These are phyloP conservation scores for Phoebastria nigripes DNA, from an alignment of 2,797 vertebrate species.

Conservation along the genomic window DNA sequence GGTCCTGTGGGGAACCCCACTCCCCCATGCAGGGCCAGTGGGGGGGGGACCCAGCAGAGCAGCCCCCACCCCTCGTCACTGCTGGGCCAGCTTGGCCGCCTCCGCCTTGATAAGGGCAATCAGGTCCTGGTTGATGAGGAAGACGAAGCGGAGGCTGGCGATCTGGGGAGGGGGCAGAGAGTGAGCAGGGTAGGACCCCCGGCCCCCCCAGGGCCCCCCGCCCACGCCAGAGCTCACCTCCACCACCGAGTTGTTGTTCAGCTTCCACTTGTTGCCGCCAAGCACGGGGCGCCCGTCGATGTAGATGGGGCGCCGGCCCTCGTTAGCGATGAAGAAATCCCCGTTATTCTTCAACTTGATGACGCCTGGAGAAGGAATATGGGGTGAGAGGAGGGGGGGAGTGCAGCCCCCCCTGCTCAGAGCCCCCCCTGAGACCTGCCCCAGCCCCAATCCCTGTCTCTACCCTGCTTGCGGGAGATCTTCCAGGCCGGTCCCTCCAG, in stretches of 20 bases:
- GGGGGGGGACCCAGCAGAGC: background rate
- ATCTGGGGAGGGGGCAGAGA: slow-evolving; percentile 74
- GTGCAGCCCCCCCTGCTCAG: background rate
- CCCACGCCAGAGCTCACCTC: slow-evolving; percentile 75
- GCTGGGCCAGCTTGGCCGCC: slow-evolving; percentile 91
- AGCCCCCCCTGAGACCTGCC: too few relatives aligned
- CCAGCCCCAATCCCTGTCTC: background rate
- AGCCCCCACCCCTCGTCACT: slow-evolving; percentile 71
- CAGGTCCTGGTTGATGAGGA: slow-evolving; percentile 96
- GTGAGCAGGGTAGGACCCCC: background rate
- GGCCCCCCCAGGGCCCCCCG: too few relatives aligned
- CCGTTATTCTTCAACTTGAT: slow-evolving; percentile 96
- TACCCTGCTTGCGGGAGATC: slow-evolving; percentile 96
- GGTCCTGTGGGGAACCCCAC: background rate
- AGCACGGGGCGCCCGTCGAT: slow-evolving; percentile 93
- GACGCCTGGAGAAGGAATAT: slow-evolving; percentile 74
- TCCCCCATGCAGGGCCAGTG: background rate
- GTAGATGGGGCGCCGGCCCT: slow-evolving; percentile 92
- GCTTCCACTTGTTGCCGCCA: slow-evolving; percentile 93
- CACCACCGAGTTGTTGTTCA: slow-evolving; percentile 95
- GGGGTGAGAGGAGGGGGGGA: too few relatives aligned
- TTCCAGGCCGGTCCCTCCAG: slow-evolving; percentile 96
- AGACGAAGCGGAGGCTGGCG: slow-evolving; percentile 93
- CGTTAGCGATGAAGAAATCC: slow-evolving; percentile 95
- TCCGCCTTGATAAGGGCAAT: slow-evolving; percentile 95